Base-by-base conservation (phyloP, 2,113 vertebrate species). In the Megatriorchis doriae region DNA sequence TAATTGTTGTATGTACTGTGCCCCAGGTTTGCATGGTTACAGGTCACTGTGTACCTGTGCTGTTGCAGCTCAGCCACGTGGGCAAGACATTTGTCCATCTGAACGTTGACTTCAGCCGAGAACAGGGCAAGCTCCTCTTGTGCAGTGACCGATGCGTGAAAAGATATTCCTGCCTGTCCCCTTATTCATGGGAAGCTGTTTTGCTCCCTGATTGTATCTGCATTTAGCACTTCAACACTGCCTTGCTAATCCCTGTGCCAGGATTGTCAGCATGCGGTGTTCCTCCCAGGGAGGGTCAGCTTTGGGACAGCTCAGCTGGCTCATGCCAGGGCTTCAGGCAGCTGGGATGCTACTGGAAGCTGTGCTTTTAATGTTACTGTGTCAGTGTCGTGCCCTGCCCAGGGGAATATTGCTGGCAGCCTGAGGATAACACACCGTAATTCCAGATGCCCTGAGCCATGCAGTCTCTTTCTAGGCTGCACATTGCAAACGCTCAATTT, bases 351-450 rank as follows among this genome's bases (percentile, higher is more conserved):
- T 91, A 14, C 78, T 92, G 88, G 68, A 80, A 92, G 36, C 66
- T 85, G 27, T 86, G 66, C 48, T 92, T 93, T 85, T 86, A 89
- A 75, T 93, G 81, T 89, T 86, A 62, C 61, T 68, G 56, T 91
- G 91, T 94, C 93, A 73, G 53, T 1, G 0, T 38, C 8, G 1
- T 90, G 67, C 22, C 53, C 45, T 91, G 47, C 70, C 59, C 40
- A 27, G 42, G 61, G 72, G 21, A 93, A 16, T 61, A 45, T n/a
- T 0, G 2, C 86, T 94, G 91, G 63, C 93, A 95, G 75, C 74
- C 36, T 56, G 61, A 88, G 88, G 63, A 52, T 21, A 78, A 10
- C 0, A 0, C 52, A 74, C 72, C 1, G 3, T 85, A 78, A 67
- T 83, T 93, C 74, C 75, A 63, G 36, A 71, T 70, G 63, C 31